phyloP scores from a whole-genome alignment of 2,888 invertebrate species.

The Dione juno region DNA sequence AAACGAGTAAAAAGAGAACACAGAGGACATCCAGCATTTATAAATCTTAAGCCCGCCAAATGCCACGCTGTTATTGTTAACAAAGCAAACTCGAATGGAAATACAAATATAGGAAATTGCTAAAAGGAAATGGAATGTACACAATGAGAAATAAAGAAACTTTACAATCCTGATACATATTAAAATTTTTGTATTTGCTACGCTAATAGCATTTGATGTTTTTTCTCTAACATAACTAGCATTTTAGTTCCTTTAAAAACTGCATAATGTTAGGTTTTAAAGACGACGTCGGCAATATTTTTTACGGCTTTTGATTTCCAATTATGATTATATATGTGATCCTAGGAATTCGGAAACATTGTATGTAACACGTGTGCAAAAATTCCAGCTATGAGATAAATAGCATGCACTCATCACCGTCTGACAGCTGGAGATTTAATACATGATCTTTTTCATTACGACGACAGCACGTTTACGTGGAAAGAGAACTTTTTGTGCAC shows the following conservation, averaged over 20 bases:
- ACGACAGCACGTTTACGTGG: slow-evolving; percentile 50
- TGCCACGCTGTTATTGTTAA: slow-evolving; percentile 25
- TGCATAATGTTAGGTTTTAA: neutral
- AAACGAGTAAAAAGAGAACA: slow-evolving; percentile 49
- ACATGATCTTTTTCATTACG: slow-evolving; percentile 54
- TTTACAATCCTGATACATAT: slow-evolving; percentile 18
- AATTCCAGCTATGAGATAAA: slow-evolving; percentile 7
- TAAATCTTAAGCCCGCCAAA: slow-evolving; percentile 40
- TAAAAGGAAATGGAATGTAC: slow-evolving; percentile 22
- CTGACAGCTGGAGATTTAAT: slow-evolving; percentile 51
- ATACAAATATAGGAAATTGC: slow-evolving; percentile 24
- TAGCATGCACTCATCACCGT: slow-evolving; percentile 34
- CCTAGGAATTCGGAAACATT: neutral
- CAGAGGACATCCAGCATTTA: slow-evolving; percentile 50
- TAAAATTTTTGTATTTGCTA: slow-evolving; percentile 10
- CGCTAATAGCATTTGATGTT: neutral
- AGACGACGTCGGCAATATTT: neutral
- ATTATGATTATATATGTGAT: neutral
- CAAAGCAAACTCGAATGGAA: slow-evolving; percentile 24
- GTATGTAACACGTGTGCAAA: neutral
- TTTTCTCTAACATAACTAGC: neutral
- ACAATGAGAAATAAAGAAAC: slow-evolving; percentile 23
- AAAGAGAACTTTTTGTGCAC: slow-evolving; percentile 48
- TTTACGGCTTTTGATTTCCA: neutral
- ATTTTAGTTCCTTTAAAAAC: neutral